Base-by-base conservation (phyloP, 2,797 vertebrate species). In the Enteromius viviparus region DNA sequence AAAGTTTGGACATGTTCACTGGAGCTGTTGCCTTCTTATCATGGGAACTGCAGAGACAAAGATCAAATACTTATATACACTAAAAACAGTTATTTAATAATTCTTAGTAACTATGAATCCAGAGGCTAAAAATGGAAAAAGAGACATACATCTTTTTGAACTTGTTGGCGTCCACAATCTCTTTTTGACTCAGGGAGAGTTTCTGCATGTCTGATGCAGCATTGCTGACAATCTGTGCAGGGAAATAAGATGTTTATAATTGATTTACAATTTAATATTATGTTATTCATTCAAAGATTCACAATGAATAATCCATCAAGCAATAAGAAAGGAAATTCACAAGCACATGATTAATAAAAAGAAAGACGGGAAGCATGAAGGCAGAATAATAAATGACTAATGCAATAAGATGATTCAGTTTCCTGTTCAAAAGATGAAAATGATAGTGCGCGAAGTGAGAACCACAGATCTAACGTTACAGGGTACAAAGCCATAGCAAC, bases 1-100 rank as follows among this genome's bases (percentile, higher is more conserved):
- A 91, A 89, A 96, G 93, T 89, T 93, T 95, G 85, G 93, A 89
- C 95, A 96, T 96, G 93, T 91, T 94, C 87, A 95, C 93, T 0
- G 93, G 93, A 9, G 81, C 83, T 19, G 88, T 70, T 0, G 53
- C 1, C 85, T 93, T 94, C 92, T 95, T 96, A 60, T 94, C 93
- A n/a, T 93, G 89, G 79, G 87, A 95, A 88, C 94, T 96, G 14
- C 1, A 65, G 23, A 64, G 45, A 7, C 66, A 72, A 26, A 0
- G 8, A 26, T 64, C 14, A 47, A n/a, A 66, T 32, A 49, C 5
- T 76, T n/a, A 53, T 17, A 42, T 0, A 69, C 1, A 49, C 7
- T 34, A 37, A 42, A 42, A 45, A n/a, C 23, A 12, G 6, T 32
- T 26, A 26, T 45, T 40, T 6, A 60, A 26, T 23, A 11, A 7